Base-by-base conservation (phyloP, 2,113 vertebrate genomes). In the Eupsittula cactorum region DNA sequence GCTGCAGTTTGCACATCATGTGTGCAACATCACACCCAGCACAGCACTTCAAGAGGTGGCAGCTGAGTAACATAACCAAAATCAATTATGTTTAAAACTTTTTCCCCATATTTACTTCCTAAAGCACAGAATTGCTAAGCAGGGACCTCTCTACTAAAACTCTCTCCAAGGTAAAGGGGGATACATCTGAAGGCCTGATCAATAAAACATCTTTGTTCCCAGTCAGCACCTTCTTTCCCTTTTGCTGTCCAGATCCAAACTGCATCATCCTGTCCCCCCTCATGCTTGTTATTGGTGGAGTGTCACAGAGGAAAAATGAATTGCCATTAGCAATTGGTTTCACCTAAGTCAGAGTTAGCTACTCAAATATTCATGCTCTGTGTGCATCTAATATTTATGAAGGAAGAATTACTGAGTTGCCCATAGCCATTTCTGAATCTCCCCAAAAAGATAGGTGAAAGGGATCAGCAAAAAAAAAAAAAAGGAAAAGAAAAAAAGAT, bases 371-470 rank as follows among this genome's bases (percentile, higher is more conserved):
- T 96, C 96, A 97, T 96, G 96, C 70, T 92, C 59, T 65, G 23
- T 8, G 1, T 79, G 52, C 89, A 97, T 97, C 91, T 92, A 96
- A 94, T 97, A 97, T 97, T 97, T 92, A 97, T 97, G 96, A 97
- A 87, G 92, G 63, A 91, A 95, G 95, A 96, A 96, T 93, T 95
- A 95, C 88, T 73, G 78, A 89, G 81, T 91, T 91, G 96, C 96
- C 93, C 2, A 2, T 86, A 92, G 96, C 91, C 37, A 92, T 95
- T 88, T 87, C 74, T 94, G 77, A 96, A 67, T 82, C 59, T 92
- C 25, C 93, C 7, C 10, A 93, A 96, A 95, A 95, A 94, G 50
- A 79, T 2, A 91, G 88, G 90, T 92, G 73, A 91, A 93, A 91
- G 16, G 27, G 55, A 94, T 49, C 75, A 73, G 60, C 5, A 63